Evolutionary conservation across 2,888 invertebrate genomes (phyloP).

Genomic region (Orchesellides sinensis): DNA sequence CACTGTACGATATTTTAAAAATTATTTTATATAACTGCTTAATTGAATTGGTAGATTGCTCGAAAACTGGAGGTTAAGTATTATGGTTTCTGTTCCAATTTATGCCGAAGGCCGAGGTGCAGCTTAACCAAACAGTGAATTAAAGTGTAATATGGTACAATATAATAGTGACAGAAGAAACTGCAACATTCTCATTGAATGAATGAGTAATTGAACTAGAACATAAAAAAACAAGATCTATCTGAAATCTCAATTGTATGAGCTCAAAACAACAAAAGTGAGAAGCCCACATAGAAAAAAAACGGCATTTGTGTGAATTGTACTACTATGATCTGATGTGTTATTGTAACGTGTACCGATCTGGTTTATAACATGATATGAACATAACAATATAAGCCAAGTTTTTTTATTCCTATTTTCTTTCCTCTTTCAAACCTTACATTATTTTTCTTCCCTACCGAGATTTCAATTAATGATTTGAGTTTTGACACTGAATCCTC

Average conservation of each 20-base stretch:
- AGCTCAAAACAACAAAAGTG: not conserved
- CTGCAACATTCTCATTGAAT: constrained; percentile 33
- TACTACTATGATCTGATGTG: too few relatives aligned
- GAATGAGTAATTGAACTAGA: constrained; percentile 59
- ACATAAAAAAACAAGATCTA: constrained; percentile 57
- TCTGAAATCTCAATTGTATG: not conserved
- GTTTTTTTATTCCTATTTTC: too few relatives aligned
- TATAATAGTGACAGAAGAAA: constrained; percentile 51
- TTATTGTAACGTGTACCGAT: too few relatives aligned
- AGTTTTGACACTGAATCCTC: constrained; percentile 54
- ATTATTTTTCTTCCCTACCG: constrained; percentile 34
- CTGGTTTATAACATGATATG: not conserved
- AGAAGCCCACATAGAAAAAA: not conserved
- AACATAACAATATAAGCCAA: not conserved
- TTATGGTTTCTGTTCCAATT: constrained; percentile 47
- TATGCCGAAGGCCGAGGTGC: constrained; percentile 26
- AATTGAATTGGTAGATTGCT: too few relatives aligned
- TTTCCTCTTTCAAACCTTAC: not conserved
- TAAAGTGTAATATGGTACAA: constrained; percentile 44
- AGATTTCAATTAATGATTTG: constrained; percentile 53
- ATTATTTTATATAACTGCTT: too few relatives aligned
- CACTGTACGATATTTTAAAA: too few relatives aligned
- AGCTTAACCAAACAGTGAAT: constrained; percentile 45
- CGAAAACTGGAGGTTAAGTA: too few relatives aligned
- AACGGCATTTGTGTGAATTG: not conserved